These are phyloP conservation scores for Eremobia ochroleuca DNA, from an alignment of 2,888 invertebrate genomes.

Conservation along the genomic window DNA sequence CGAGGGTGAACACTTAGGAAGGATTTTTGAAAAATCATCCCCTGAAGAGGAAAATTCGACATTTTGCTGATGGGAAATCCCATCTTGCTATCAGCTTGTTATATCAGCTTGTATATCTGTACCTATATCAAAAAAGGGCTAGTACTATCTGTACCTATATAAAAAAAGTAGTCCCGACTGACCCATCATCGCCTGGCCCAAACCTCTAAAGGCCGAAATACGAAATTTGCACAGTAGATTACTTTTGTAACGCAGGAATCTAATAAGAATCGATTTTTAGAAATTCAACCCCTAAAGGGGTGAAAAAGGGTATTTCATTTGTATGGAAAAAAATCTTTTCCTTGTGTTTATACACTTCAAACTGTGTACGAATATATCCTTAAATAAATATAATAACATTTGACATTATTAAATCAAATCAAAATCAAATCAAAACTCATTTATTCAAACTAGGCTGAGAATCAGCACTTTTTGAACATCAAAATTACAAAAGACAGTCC, in stretches of 20 bases:
- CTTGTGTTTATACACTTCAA: neutral
- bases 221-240: neutral
- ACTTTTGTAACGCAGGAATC: neutral
- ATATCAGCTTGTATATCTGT: neutral
- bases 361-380: neutral
- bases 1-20: neutral
- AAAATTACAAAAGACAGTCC: no score
- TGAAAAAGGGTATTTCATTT: neutral
- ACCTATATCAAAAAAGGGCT: no score
- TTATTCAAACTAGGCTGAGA: no score
- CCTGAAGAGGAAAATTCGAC: no score
- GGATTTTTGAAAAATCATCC: neutral
- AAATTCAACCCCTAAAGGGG: neutral
- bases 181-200: neutral
- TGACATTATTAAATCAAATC: no score
- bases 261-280: neutral
- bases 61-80: neutral
- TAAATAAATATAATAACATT: neutral
- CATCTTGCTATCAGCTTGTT: no score
- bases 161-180: neutral
- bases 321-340: neutral
- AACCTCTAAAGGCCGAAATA: neutral
- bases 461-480: no score
- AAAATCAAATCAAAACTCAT: no score
- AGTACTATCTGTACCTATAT: neutral